Percentiles rank a stretch among this genome's conserved stretches.
Conservation (phyloP, 2,888 invertebrate species). For the Idaea dimidiata region DNA sequence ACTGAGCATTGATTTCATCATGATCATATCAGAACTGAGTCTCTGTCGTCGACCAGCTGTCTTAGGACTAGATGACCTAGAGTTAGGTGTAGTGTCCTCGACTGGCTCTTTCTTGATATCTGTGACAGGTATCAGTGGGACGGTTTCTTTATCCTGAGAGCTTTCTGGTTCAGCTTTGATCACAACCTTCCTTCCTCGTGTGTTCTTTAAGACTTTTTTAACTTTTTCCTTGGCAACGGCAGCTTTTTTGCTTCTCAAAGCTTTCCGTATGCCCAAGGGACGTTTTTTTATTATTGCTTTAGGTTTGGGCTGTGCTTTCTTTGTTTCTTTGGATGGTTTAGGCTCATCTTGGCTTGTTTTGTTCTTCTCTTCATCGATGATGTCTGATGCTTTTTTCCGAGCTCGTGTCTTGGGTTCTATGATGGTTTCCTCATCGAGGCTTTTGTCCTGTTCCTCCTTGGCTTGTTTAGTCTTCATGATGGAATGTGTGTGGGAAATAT, state of each 20-base stretch:
- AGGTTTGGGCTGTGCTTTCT: conserved; percentile 61
- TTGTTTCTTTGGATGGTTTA: conserved; percentile 69
- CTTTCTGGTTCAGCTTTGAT: conserved; percentile 54
- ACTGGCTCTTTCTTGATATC: conserved; percentile 74
- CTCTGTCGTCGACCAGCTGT: conserved; percentile 66
- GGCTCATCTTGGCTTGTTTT: conserved; percentile 66
- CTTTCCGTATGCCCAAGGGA: conserved; percentile 71
- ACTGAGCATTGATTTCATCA: conserved; percentile 71
- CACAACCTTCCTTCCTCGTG: conserved; percentile 61
- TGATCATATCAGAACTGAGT: conserved; percentile 70
- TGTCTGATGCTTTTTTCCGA: conserved; percentile 71
- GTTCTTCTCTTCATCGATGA: conserved; percentile 61
- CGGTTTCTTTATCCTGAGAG: conserved; percentile 62
- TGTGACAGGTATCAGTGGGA: conserved; percentile 62
- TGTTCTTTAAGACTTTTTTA: conserved; percentile 61
- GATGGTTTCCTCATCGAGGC: conserved; percentile 65
- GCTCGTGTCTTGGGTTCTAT: conserved; percentile 75
- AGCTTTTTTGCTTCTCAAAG: conserved; percentile 68
- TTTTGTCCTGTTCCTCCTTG: conserved; percentile 72
- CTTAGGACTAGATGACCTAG: conserved; percentile 74
- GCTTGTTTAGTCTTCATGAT: conserved; percentile 78
- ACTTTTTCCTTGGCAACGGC: conserved; percentile 57
- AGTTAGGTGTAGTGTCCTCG: conserved; percentile 64
- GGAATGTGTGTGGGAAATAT: conserved; percentile 72
- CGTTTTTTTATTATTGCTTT: conserved; percentile 68